Evolutionary conservation across 2,797 vertebrate species (phyloP), one percentile per base, ranked within the genome.

Genomic region (Furcifer pardalis): DNA sequence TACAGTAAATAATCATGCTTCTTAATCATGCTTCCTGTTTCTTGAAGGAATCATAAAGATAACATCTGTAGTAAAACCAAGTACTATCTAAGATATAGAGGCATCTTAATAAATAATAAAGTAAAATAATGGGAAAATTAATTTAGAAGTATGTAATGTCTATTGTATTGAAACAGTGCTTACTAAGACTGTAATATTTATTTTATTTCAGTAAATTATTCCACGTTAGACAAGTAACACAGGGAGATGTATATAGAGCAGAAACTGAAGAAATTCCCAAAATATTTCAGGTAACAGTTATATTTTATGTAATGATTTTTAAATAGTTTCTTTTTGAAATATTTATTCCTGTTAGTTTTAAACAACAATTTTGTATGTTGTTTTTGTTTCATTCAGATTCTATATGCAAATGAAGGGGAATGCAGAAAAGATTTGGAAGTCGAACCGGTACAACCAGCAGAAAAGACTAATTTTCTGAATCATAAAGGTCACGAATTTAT

Each of bases 401-500:
- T 99, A 2, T 99, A 99, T 92, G 99, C 98, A 95, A 99, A 99
- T 85, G 99, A 99, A 94, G 99, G 98, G 10, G 98, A 99, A 94
- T 99, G 98, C 95, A 96, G 99, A 94, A 99, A 99, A 94, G 99
- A 99, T 81, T 95, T 95, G 5, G 99, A 99, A 84, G 91, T 97
- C 94, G 99, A 99, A 93, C 84, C 97, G 12, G 96, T 97, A 84
- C 97, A 97, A 84, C 97, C 98, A 62, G 95, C 96, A 8, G 99
- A 99, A 93, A 99, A 98, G 95, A 97, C 98, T 81, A 99, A 97
- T 96, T 99, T 98, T 95, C 95, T 98, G 79, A 97, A 97, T 91
- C 98, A 99, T 95, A 99, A 99, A 96, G 98, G 98, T 92, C 99
- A 99, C 59, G 99, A 99, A 95, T 99, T 99, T 95, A 99, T 99